Conservation (phyloP, 2,888 invertebrate species). For the Tyria jacobaeae region DNA sequence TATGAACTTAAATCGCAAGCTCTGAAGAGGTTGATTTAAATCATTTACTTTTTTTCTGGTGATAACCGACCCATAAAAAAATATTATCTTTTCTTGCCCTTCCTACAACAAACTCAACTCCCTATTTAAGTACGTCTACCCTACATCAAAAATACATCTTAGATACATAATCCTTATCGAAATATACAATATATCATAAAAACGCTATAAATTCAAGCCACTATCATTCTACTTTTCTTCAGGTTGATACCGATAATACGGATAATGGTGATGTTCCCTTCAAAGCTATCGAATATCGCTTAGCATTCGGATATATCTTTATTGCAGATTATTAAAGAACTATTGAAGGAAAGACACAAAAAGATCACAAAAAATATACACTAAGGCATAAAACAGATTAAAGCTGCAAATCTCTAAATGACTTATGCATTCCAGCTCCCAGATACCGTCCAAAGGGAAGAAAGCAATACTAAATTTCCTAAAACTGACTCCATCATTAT, state of each 20-base stretch:
- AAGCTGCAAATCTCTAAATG: too few relatives aligned
- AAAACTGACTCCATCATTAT: too few relatives aligned
- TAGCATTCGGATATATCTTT: slow-evolving; percentile 6
- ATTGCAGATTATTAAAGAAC: too few relatives aligned
- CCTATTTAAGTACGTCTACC: neutral
- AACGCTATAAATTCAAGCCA: slow-evolving; percentile 7
- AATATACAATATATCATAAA: slow-evolving; percentile 10
- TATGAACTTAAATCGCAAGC: neutral
- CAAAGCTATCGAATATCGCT: slow-evolving; percentile 16
- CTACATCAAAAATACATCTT: slow-evolving; percentile 14
- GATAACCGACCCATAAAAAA: too few relatives aligned
- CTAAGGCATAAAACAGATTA: too few relatives aligned
- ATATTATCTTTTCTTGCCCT: neutral
- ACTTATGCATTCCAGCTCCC: too few relatives aligned
- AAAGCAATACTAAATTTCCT: too few relatives aligned
- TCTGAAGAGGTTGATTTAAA: neutral
- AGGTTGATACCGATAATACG: neutral
- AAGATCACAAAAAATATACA: too few relatives aligned
- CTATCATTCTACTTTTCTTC: slow-evolving; percentile 1
- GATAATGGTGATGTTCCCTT: slow-evolving; percentile 7
- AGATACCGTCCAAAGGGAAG: too few relatives aligned
- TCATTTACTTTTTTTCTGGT: too few relatives aligned
- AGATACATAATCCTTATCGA: slow-evolving; percentile 10
- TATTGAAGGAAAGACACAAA: too few relatives aligned
- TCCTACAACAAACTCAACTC: neutral